A percentile compares a stretch with the other conserved stretches of the same genome.
Conservation (phyloP, 2,113 vertebrate genomes). For the Poecile atricapillus region DNA sequence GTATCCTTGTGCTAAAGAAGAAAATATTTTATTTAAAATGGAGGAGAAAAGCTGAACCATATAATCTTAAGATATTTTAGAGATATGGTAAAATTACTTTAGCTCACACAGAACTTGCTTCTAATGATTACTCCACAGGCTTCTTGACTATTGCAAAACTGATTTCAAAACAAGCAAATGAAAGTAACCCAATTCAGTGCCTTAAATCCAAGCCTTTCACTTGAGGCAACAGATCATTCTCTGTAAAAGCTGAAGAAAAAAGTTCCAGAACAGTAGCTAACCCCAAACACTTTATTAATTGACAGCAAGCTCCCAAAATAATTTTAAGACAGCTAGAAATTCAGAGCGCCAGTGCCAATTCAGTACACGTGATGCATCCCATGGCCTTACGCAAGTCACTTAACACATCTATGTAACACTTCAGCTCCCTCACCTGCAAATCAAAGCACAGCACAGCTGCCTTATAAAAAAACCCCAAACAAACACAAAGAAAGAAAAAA, state of each 20-base stretch:
- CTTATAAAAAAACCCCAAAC: not conserved
- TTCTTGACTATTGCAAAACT: not conserved
- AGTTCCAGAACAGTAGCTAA: not conserved
- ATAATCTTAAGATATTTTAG: not conserved
- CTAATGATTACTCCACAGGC: not conserved
- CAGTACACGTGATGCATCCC: not conserved
- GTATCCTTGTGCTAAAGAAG: slow-evolving; percentile 87
- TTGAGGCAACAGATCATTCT: not conserved
- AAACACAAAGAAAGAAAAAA: not conserved
- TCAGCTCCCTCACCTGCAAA: not conserved
- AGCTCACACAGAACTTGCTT: not conserved
- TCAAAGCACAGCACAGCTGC: not conserved
- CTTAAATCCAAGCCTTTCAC: not conserved
- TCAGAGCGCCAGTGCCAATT: not conserved
- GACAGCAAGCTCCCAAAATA: not conserved
- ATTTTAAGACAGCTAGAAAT: not conserved
- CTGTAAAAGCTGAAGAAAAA: not conserved
- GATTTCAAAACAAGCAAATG: not conserved
- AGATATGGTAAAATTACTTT: not conserved
- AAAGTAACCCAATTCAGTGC: not conserved
- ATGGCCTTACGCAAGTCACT: not conserved
- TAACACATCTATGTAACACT: not conserved
- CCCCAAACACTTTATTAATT: not conserved
- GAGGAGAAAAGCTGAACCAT: not conserved
- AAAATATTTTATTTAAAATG: slow-evolving; percentile 15